Evolutionary conservation across 2,888 invertebrate genomes (phyloP).

Genomic region (Pheosia tremula): DNA sequence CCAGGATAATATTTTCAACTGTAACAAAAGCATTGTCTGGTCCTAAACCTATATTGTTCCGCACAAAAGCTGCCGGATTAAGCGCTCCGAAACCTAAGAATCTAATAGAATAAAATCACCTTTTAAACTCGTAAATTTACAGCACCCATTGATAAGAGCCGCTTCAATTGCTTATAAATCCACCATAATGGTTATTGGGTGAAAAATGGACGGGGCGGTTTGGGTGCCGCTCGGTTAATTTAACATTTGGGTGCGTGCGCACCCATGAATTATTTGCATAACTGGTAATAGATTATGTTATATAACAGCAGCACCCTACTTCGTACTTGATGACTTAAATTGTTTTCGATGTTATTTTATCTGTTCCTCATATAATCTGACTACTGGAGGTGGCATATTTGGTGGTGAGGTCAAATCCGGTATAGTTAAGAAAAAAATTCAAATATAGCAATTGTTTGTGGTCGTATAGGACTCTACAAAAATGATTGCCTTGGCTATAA

Average conservation of each 20-base stretch:
- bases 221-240: conserved; percentile 45
- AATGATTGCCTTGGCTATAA: no score
- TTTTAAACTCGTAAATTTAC: conserved; percentile 51
- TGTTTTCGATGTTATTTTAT: no score
- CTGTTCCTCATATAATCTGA: no score
- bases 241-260: conserved; percentile 40
- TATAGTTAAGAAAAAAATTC: no score
- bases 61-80: neutral
- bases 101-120: conserved; percentile 54
- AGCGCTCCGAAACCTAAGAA: conserved; percentile 12
- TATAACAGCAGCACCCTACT: neutral
- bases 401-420: no score
- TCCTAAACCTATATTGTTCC: neutral
- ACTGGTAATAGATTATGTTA: conserved; percentile 2
- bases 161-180: conserved; percentile 59
- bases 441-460: no score
- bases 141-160: conserved; percentile 46
- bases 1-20: no score
- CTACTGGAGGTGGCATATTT: no score
- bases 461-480: no score
- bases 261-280: conserved; percentile 22
- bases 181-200: conserved; percentile 53
- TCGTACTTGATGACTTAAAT: no score
- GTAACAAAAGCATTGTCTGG: neutral
- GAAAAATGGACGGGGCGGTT: conserved; percentile 51